Evolutionary conservation across 2,888 invertebrate species (phyloP), one percentile per base, ranked within the genome.

Genomic region (Archips crataeganus): DNA sequence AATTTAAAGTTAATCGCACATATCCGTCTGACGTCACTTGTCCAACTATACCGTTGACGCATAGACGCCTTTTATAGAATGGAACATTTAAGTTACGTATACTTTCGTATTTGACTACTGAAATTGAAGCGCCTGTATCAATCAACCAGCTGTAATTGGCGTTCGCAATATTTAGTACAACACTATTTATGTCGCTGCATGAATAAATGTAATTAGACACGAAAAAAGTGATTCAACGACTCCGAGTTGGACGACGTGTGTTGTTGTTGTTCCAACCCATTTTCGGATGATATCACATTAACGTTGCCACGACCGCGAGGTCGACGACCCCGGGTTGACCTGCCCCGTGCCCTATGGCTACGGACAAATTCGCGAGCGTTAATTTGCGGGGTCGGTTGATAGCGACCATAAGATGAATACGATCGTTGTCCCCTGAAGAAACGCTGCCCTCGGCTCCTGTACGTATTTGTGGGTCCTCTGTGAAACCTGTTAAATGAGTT

Each of bases 141-240:
- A 23, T 23, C 11, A 54, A 11, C 54, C 54, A 54, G 15, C 23
- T 54, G 15, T 15, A 54, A 11, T 11, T 47, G 47, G 47, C 49
- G 49, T 61, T 70, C 64, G 64, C 23, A 68, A 71, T 62, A 51
- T 32, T 60, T 42, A 42, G 42, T 8, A 42, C 42, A 42, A 42
- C 42, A 42, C 42, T 42, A 42, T 42, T 42, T 42, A 42, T 42
- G 42, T 42, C 42, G 9, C 9, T 42, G 9, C 42, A 42, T 9
- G 42, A 42, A 9, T 42, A 42, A 8, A 42, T 42, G 42, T 42
- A 42, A 42, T 65, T 64, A 47, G 71, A 32, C 59, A 57, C 68
- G 72, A 70, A 71, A 70, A 75, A 68, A 72, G 42, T 42, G 42
- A 42, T 42, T 42, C 42, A 42, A 42, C 42, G 42, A 42, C 42